phyloP scores from a whole-genome alignment of 53 echinoderm and acorn worm species.

The Pentamera pediparva region DNA sequence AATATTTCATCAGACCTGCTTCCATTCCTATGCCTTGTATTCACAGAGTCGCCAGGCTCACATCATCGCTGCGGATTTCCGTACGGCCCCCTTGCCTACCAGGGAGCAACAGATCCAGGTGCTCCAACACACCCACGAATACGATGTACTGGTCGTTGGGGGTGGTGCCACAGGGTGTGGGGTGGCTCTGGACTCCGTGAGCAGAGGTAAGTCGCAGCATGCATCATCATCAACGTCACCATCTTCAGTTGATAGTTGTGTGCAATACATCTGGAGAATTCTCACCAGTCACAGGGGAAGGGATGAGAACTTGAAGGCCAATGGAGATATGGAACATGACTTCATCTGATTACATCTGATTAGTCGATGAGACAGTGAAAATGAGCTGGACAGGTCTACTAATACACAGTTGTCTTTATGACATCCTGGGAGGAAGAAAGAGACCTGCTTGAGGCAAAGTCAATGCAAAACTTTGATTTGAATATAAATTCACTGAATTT shows the following conservation, averaged over 20 bases:
- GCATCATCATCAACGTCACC: no score
- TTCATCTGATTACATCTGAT: no score
- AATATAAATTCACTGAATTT: no score
- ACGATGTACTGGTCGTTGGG: conserved; percentile 87
- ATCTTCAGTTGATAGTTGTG: neutral
- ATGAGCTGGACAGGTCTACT: no score
- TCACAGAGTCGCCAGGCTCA: conserved; percentile 77
- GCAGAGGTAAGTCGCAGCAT: conserved; percentile 72
- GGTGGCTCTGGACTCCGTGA: conserved; percentile 89
- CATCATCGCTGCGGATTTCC: conserved; percentile 81
- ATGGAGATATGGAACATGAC: no score
- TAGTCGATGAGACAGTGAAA: no score
- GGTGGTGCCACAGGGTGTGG: conserved; percentile 97
- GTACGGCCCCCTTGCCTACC: conserved; percentile 64
- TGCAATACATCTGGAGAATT: no score
- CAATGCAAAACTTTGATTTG: no score
- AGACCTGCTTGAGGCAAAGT: no score
- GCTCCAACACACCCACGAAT: conserved; percentile 71
- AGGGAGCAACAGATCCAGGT: conserved; percentile 81
- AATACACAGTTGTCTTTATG: no score
- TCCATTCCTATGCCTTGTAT: neutral
- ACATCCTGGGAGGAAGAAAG: no score
- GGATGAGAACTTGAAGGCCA: no score
- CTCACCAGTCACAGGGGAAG: neutral
- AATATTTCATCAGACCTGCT: neutral